Evolutionary conservation across 2,797 vertebrate species (phyloP), one percentile per base, ranked within the genome.

Genomic region (Perodicticus potto): DNA sequence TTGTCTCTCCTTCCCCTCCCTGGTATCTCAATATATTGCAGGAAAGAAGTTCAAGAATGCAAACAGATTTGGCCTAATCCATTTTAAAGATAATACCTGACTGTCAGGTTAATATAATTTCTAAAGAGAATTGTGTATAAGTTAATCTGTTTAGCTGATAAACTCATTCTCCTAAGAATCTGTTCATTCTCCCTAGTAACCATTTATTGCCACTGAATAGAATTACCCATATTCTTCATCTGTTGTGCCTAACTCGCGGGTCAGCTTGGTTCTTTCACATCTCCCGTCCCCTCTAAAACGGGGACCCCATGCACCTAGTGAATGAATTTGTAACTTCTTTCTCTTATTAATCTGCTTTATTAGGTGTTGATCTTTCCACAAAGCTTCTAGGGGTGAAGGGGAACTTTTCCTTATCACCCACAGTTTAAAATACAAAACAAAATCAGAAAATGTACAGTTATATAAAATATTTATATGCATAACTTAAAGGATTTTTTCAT

Each of bases 401-500:
- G 8, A 69, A 34, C 3, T 69, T 34, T 69, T 69, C 65, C 65
- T 69, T 34, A 29, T 69, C 32, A 3, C 32, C 8, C 17, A 67
- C 17, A 69, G 65, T 57, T 59, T 84, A 59, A 43, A 89, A 84
- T 27, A 89, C 16, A 76, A 86, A 94, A 81, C 65, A 73, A 85
- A 43, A 63, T 49, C 23, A 78, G 67, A 70, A 80, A 81, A 65
- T 63, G 22, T 78, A 4, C 85, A 80, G 19, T 82, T 74, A 93
- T 65, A 57, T 69, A 87, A 96, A 88, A 83, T 77, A 73, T 59
- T 83, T 63, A 92, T 49, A 84, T 63, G 13, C 3, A 27, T n/a
- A 65, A 74, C 40, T 82, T 94, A 61, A 84, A 83, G 32, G 34
- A 7, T 80, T 86, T 95, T 93, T 81, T 55, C 17, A 53, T 22